Evolutionary conservation across 2,888 invertebrate species (phyloP).

Genomic region (Phasia obesa): DNA sequence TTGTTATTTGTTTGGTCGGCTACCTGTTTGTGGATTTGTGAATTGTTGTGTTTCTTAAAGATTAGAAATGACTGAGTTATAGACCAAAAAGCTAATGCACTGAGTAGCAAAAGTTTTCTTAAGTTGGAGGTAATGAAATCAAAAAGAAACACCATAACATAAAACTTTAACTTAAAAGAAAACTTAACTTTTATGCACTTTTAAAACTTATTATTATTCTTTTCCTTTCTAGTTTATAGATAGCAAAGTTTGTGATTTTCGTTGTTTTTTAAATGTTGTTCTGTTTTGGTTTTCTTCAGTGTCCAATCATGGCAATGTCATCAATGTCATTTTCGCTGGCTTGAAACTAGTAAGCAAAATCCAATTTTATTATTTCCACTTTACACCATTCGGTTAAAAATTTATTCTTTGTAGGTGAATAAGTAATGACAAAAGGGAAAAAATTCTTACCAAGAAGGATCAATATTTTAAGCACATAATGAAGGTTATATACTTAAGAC

Average conservation of each 20-base stretch:
- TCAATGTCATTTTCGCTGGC: constrained; percentile 72
- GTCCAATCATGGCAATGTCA: constrained; percentile 70
- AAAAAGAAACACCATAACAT: neutral
- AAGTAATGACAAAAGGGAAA: neutral
- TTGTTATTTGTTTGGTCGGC: constrained; percentile 8
- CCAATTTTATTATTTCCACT: neutral
- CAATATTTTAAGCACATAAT: constrained; percentile 53
- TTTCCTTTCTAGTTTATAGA: constrained; percentile 17
- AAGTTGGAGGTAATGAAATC: constrained; percentile 2
- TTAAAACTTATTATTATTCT: constrained; percentile 44
- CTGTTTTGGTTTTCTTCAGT: constrained; percentile 37
- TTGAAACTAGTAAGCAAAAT: constrained; percentile 41
- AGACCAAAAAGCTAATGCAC: neutral
- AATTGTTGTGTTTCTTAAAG: constrained; percentile 4
- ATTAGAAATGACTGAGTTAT: neutral
- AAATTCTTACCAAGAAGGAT: constrained; percentile 12
- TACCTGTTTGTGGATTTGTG: neutral
- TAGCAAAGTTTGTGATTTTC: constrained; percentile 39
- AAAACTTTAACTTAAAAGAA: constrained; percentile 30
- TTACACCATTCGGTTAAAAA: constrained; percentile 1
- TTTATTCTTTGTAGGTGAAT: neutral
- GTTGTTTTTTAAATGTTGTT: neutral
- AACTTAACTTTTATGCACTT: constrained; percentile 31
- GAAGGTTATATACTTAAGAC: constrained; percentile 36
- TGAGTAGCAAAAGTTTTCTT: neutral